A percentile compares a stretch with the other conserved stretches of the same genome.
Conservation (phyloP, 2,888 invertebrate genomes). For the Deilephila elpenor region DNA sequence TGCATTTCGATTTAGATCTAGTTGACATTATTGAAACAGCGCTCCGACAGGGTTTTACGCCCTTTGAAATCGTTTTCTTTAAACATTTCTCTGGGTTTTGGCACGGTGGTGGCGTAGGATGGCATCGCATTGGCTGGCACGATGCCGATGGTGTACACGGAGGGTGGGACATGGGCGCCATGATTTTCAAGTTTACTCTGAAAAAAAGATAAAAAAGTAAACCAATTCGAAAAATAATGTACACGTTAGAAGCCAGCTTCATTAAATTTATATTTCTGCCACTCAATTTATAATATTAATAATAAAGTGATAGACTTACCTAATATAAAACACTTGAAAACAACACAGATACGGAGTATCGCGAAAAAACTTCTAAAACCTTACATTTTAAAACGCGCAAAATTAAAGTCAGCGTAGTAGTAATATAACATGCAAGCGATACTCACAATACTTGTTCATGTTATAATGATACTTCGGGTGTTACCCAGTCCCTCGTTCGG, state of each 20-base stretch:
- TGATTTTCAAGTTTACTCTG: slow-evolving; percentile 46
- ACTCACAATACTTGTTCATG: slow-evolving; percentile 74
- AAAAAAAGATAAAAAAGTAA: slow-evolving; percentile 41
- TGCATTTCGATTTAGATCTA: slow-evolving; percentile 61
- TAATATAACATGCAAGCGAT: slow-evolving; percentile 47
- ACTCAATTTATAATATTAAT: slow-evolving; percentile 52
- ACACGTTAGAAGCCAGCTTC: slow-evolving; percentile 58
- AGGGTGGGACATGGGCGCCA: slow-evolving; percentile 71
- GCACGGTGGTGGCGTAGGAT: slow-evolving; percentile 71
- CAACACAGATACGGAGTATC: slow-evolving; percentile 13
- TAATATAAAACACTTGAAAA: slow-evolving; percentile 18
- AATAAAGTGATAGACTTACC: slow-evolving; percentile 49
- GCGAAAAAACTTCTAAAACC: neutral
- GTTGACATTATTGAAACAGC: slow-evolving; percentile 74
- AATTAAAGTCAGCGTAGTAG: slow-evolving; percentile 13
- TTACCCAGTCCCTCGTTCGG: slow-evolving; percentile 59
- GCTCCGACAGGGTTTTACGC: slow-evolving; percentile 66
- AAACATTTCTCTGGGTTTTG: slow-evolving; percentile 70
- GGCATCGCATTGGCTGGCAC: slow-evolving; percentile 69
- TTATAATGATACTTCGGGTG: slow-evolving; percentile 59
- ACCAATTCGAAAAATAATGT: slow-evolving; percentile 21
- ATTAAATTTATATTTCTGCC: slow-evolving; percentile 54
- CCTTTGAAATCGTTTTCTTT: slow-evolving; percentile 60
- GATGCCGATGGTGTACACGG: slow-evolving; percentile 74
- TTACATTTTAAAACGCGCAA: slow-evolving; percentile 31